These are phyloP conservation scores for Oikopleura albicans DNA, from an alignment of 23 tunicate genomes.

Conservation along the genomic window DNA sequence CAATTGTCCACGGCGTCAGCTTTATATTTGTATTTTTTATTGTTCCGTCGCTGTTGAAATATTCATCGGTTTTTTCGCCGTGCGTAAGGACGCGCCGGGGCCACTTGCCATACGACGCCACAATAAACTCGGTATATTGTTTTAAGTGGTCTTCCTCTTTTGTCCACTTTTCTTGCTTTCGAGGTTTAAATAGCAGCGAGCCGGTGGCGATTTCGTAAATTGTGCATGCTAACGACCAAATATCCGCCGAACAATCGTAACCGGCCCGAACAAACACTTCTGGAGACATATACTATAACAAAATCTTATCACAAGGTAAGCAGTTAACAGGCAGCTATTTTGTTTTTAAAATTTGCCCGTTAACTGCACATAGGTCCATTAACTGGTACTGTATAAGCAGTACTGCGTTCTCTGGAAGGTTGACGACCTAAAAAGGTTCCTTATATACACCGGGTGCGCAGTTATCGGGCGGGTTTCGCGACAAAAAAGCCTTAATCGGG, in stretches of 20 bases:
- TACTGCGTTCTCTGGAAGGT: too few species aligned
- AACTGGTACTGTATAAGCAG: too few species aligned
- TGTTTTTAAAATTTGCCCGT: too few species aligned
- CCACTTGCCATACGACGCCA: not conserved
- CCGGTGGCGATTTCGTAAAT: not conserved
- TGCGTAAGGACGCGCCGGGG: not conserved
- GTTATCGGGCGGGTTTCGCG: too few species aligned
- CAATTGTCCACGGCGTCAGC: not conserved
- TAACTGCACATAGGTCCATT: too few species aligned
- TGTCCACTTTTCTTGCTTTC: not conserved
- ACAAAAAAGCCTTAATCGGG: too few species aligned
- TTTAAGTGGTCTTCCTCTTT: not conserved
- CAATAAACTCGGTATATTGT: not conserved
- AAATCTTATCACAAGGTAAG: too few species aligned
- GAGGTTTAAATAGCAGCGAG: not conserved
- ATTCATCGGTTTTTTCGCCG: not conserved
- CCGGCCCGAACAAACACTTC: not conserved
- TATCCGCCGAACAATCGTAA: not conserved
- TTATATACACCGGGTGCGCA: too few species aligned
- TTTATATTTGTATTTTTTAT: not conserved
- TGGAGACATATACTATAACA: not conserved
- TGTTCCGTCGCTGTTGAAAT: not conserved
- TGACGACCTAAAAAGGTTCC: too few species aligned
- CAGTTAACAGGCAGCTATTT: too few species aligned
- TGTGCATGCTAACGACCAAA: constrained; percentile 3